Evolutionary conservation across 2,797 vertebrate species (phyloP).

Genomic region (Halcyon smyrnensis): DNA sequence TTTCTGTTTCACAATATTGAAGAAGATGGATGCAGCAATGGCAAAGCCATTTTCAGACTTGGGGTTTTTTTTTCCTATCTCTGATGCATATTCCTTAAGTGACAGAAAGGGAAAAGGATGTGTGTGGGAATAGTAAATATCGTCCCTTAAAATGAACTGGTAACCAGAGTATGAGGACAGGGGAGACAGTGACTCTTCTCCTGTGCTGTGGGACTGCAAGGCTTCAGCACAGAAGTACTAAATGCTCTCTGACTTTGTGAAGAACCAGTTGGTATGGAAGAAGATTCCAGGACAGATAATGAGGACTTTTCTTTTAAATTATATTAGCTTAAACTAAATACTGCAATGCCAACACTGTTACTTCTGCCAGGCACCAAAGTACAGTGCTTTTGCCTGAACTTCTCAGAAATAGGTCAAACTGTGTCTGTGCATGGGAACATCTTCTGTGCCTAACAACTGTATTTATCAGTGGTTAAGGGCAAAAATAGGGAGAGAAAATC

Average conservation of each 20-base stretch:
- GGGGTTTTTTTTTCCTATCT: background rate
- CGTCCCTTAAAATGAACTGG: background rate
- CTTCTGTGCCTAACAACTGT: slow-evolving; percentile 37
- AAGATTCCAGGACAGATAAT: slow-evolving; percentile 66
- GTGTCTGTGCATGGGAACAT: background rate
- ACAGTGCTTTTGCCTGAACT: slow-evolving; percentile 3
- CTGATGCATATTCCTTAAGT: background rate
- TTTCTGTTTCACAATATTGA: background rate
- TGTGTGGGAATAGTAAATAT: background rate
- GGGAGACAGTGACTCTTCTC: background rate
- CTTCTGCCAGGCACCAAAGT: slow-evolving; percentile 20
- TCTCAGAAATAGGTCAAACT: slow-evolving; percentile 55
- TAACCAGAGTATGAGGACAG: background rate
- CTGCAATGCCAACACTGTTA: slow-evolving; percentile 37
- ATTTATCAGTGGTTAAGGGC: slow-evolving; percentile 24
- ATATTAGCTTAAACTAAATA: slow-evolving; percentile 18
- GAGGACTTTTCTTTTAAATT: slow-evolving; percentile 69
- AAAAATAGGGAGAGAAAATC: slow-evolving; percentile 32
- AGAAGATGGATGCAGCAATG: background rate
- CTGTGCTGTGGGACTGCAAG: background rate
- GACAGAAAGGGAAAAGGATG: fast-evolving
- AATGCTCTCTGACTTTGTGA: background rate
- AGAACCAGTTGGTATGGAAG: background rate
- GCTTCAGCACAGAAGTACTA: background rate
- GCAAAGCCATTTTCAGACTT: background rate